Evolutionary conservation across 2,888 invertebrate genomes (phyloP), one percentile per base, ranked within the genome.

Genomic region (Nysson spinosus): DNA sequence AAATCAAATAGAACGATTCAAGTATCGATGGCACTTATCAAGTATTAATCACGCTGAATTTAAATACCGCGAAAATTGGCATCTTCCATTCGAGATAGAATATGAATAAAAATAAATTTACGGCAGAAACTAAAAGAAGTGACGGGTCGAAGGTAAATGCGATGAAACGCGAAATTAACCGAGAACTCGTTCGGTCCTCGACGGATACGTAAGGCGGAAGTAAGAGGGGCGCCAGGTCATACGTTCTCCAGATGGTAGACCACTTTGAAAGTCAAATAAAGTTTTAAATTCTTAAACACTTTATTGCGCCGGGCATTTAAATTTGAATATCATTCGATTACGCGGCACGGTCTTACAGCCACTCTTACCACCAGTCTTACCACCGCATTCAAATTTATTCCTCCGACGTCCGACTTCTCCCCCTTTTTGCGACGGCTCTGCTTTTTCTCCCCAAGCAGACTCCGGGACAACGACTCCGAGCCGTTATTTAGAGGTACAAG

Each of bases 291-390:
- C 78, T 81, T 82, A 81, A 83, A 81, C 79, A 80, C 78, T 85
- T 83, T 83, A 83, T 83, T 81, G 82, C 81, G 69, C 67, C 62
- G 65, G 72, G 75, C 82, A 82, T 85, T 85, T 83, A 81, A 84
- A 85, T 84, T 80, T 82, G 79, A 83, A 81, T 83, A 83, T 84
- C 81, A 83, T 82, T 83, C 83, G 83, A 85, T 85, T 84, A 82
- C 76, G 72, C 46, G 52, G 68, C 60, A 62, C 64, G 57, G 68
- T 65, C n/a, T n/a, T n/a, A n/a, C 55, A 55, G 47, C 56, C 65
- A 51, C 30, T 49, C 26, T 44, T 34, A 19, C 37, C 28, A 14
- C 42, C 51, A 22, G 37, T 40, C 34, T 35, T 44, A 42, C 49
- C 57, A 47, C 65, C 69, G 43, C 68, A 66, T 67, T 78, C 69